Evolutionary conservation across 2,797 vertebrate genomes (phyloP).

Genomic region (Emys orbicularis): DNA sequence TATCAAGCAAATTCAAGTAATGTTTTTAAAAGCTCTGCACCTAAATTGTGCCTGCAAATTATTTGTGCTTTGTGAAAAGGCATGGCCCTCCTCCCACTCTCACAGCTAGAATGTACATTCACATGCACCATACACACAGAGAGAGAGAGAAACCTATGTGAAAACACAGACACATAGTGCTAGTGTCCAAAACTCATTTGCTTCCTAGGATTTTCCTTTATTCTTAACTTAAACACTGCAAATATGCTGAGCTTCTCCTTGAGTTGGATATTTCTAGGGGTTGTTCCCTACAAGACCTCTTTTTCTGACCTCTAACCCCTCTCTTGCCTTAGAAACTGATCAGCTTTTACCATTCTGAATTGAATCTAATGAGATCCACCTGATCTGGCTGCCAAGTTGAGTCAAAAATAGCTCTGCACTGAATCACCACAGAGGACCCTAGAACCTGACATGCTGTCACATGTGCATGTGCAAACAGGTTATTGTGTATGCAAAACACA

Average conservation of each 20-base stretch:
- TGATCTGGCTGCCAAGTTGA: background rate
- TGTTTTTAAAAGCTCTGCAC: constrained; percentile 62
- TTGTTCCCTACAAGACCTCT: background rate
- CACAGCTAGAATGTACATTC: constrained; percentile 58
- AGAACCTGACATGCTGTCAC: constrained; percentile 33
- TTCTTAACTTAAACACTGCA: constrained; percentile 60
- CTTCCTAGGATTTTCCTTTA: constrained; percentile 32
- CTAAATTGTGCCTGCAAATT: constrained; percentile 52
- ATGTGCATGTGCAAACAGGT: constrained; percentile 16
- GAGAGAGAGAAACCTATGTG: background rate
- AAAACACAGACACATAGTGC: constrained; percentile 50
- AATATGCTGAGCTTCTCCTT: constrained; percentile 41
- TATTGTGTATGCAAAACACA: constrained; percentile 47
- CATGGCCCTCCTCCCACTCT: constrained; percentile 67
- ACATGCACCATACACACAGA: background rate
- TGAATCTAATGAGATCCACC: constrained; percentile 1
- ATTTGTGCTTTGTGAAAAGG: constrained; percentile 24
- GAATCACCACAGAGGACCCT: background rate
- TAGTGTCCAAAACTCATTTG: constrained; percentile 64
- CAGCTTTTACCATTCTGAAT: background rate
- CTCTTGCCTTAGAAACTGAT: background rate
- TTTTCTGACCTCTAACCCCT: background rate
- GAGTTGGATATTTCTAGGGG: constrained; percentile 6
- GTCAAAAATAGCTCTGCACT: background rate
- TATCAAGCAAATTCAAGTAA: constrained; percentile 53